These are phyloP conservation scores for Ceratothoa steindachneri DNA, from an alignment of 2,888 invertebrate species.

Conservation along the genomic window DNA sequence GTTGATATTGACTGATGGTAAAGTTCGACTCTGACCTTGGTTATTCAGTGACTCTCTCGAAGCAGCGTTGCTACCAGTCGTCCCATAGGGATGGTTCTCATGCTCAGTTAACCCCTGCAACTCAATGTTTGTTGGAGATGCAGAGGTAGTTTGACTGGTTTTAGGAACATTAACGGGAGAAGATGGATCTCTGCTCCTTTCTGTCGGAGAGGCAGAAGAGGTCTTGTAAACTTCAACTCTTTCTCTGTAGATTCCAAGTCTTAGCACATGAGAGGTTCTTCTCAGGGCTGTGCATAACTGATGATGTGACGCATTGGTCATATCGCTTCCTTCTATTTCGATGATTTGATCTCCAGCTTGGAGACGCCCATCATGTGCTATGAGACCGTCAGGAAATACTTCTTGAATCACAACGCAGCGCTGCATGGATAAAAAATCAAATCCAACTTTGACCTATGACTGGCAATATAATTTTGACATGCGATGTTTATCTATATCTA, in stretches of 20 bases:
- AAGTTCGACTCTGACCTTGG: too few relatives aligned
- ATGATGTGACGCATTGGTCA: slow-evolving; percentile 45
- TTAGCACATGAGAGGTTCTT: slow-evolving; percentile 53
- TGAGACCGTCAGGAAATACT: slow-evolving; percentile 54
- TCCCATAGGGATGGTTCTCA: not conserved
- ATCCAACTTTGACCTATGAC: too few relatives aligned
- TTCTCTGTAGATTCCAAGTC: slow-evolving; percentile 55
- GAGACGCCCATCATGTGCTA: slow-evolving; percentile 54
- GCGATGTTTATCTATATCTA: too few relatives aligned
- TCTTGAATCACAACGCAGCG: slow-evolving; percentile 56
- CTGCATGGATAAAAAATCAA: slow-evolving; percentile 51
- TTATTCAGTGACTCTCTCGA: not conserved
- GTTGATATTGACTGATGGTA: too few relatives aligned
- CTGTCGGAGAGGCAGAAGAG: not conserved
- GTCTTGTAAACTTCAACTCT: slow-evolving; percentile 49
- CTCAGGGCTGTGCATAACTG: slow-evolving; percentile 51
- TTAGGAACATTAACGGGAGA: not conserved
- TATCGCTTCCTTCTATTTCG: slow-evolving; percentile 52
- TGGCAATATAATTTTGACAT: too few relatives aligned
- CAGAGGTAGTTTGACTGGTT: not conserved
- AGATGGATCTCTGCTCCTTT: not conserved
- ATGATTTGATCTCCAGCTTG: slow-evolving; percentile 55
- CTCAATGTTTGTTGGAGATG: not conserved
- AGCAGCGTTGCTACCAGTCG: not conserved
- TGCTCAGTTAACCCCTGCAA: not conserved